Conservation (phyloP, 1,140 invertebrate species). For the Cydia splendana region DNA sequence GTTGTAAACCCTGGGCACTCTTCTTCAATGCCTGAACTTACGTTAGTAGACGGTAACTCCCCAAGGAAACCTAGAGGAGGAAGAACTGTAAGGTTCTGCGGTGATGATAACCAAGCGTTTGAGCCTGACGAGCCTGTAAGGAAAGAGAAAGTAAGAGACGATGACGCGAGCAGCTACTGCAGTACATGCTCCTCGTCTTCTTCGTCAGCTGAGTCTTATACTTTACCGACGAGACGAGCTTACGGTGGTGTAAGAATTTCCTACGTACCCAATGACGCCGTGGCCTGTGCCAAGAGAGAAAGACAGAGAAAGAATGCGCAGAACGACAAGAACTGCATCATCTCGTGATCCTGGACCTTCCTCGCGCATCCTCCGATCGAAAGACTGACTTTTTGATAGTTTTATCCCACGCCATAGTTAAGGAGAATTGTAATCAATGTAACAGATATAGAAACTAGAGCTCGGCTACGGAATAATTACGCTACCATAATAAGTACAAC, state of each 20-base stretch:
- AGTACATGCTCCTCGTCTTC: constrained; percentile 94
- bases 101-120: constrained; percentile 82
- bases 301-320: constrained; percentile 77
- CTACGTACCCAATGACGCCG: constrained; percentile 93
- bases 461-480: background rate
- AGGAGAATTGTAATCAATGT: constrained; percentile 35
- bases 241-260: constrained; percentile 93
- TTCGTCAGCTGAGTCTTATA: constrained; percentile 90
- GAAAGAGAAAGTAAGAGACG: constrained; percentile 70
- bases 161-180: constrained; percentile 89
- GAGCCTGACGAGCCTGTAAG: constrained; percentile 78
- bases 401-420: constrained; percentile 72
- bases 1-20: constrained; percentile 67
- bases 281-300: constrained; percentile 87
- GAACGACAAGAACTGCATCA: constrained; percentile 86
- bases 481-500: background rate
- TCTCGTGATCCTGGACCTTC: constrained; percentile 82
- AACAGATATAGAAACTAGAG: background rate
- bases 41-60: constrained; percentile 58
- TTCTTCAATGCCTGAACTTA: constrained; percentile 70
- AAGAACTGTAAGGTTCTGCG: constrained; percentile 83
- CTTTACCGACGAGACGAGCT: constrained; percentile 88
- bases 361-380: constrained; percentile 69
- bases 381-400: constrained; percentile 75
- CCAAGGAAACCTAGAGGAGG: constrained; percentile 56